Base-by-base conservation (phyloP, 1,140 invertebrate species). In the Meloidogyne floridensis region DNA sequence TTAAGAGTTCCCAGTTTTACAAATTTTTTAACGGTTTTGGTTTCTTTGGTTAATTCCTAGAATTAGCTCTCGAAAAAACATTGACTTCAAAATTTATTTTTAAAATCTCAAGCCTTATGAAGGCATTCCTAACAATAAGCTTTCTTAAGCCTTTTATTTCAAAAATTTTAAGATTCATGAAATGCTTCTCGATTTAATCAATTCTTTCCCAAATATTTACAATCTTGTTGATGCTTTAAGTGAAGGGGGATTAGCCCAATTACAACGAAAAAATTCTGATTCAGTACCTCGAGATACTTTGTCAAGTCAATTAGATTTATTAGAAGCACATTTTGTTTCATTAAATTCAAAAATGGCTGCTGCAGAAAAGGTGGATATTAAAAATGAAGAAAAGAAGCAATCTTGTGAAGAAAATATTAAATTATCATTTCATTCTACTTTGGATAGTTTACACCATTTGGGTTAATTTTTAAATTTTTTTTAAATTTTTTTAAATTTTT, bases 301-400 rank as follows among this genome's bases (percentile, higher is more conserved):
- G 11, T 71, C 82, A 13, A 87, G 72, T 72, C 86, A 86, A 80
- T 10, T 87, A 72, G 85, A 86, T 69, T 72, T 47, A 4, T 18
- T 86, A 18, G 81, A 86, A 53, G 86, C 86, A 6, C 53, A 72
- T 20, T 72, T 87, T 32, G 85, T 84, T 53, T 85, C 82, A 47
- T 72, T 86, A 47, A 87, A 78, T 71, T 80, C 85, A n/a, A 86
- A 86, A 82, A 87, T 86, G 86, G 77, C 75, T n/a, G 85, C 81
- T 8, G 80, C 87, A 47, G 80, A 87, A 54, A 86, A 51, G 47
- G 86, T 69, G 79, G 83, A 53, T 42, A 87, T 47, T 18, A 59
- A 18, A 69, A 59, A 72, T 51, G 15, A 65, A 65, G 51, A 51
- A 43, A 80, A 51, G 10, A 20, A 18, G 13, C 11, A 43, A 6